phyloP scores from a whole-genome alignment of 2,888 invertebrate species.

The Mylabris sibirica region DNA sequence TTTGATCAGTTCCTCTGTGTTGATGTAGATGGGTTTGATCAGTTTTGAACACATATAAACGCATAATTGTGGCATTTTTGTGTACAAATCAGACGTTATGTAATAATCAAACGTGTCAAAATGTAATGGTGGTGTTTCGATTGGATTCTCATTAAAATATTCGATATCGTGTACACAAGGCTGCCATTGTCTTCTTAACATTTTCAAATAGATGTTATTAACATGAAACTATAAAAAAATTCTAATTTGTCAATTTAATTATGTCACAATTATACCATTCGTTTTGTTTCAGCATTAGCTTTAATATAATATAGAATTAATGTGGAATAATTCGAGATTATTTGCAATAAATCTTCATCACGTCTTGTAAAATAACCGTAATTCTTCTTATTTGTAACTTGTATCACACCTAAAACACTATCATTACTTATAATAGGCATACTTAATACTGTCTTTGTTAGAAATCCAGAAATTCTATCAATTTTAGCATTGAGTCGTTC shows the following conservation, averaged over 20 bases:
- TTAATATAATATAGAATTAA: conserved; percentile 67
- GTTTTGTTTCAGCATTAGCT: conserved; percentile 61
- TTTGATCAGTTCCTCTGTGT: conserved; percentile 57
- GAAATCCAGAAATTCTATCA: conserved; percentile 66
- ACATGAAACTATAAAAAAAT: neutral
- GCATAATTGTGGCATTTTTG: conserved; percentile 64
- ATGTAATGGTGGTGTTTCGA: conserved; percentile 53
- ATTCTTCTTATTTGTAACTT: conserved; percentile 66
- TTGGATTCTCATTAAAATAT: conserved; percentile 57
- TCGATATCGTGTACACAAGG: conserved; percentile 66
- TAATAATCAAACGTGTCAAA: conserved; percentile 68
- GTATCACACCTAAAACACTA: conserved; percentile 61
- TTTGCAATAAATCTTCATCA: conserved; percentile 66
- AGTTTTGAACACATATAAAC: conserved; percentile 65
- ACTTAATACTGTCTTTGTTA: conserved; percentile 66
- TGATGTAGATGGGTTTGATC: conserved; percentile 60
- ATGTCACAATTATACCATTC: conserved; percentile 56
- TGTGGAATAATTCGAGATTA: conserved; percentile 67
- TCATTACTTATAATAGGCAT: conserved; percentile 65
- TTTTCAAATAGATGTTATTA: conserved; percentile 49
- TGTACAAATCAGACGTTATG: conserved; percentile 62
- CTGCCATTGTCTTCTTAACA: conserved; percentile 63
- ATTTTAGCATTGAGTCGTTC: conserved; percentile 64
- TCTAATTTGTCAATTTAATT: neutral
- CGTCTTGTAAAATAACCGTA: conserved; percentile 62